Evolutionary conservation across 2,888 invertebrate species (phyloP), one percentile per base, ranked within the genome.

Genomic region (Drosophila paranaensis): DNA sequence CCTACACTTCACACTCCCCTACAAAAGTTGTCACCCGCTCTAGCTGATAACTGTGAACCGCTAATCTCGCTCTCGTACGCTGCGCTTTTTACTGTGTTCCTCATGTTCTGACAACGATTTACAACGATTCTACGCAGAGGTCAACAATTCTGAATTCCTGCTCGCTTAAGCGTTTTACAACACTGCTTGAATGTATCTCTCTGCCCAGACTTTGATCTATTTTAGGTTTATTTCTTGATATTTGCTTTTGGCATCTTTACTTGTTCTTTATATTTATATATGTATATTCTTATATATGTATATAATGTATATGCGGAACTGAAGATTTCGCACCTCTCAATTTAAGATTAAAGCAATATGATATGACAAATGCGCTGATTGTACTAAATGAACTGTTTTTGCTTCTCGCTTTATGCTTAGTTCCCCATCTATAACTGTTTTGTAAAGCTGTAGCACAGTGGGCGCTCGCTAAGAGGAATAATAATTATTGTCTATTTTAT

Each of bases 131-230:
- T 63, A 13, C 33, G 51, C 61, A 68, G 88, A 69, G 82, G 77
- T 88, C 82, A 88, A 88, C 80, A 79, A 85, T 70, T 82, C 71
- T 54, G 74, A 56, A 69, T 71, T 66, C 65, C 63, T 65, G 56
- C 50, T 27, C 53, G 40, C 43, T 16, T 40, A 45, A 43, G 40
- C 30, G 46, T 33, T 73, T 74, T 58, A 74, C 69, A 69, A 46
- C 62, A 69, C 50, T 54, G 9, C 30, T 13, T 56, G 16, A 40
- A 42, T 51, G 60, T 70, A 78, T 78, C 62, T 63, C n/a, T 11
- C 39, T 35, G 51, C 25, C 63, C 63, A 53, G 43, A 51, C 27
- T 20, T 20, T 27, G 27, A 27, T 27, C 27, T 27, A 27, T 27
- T 55, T 39, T 30, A 39, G 54, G 14, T 58, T 68, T 73, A 76